Conservation (phyloP, 2,888 invertebrate species). For the Xestia xanthographa region DNA sequence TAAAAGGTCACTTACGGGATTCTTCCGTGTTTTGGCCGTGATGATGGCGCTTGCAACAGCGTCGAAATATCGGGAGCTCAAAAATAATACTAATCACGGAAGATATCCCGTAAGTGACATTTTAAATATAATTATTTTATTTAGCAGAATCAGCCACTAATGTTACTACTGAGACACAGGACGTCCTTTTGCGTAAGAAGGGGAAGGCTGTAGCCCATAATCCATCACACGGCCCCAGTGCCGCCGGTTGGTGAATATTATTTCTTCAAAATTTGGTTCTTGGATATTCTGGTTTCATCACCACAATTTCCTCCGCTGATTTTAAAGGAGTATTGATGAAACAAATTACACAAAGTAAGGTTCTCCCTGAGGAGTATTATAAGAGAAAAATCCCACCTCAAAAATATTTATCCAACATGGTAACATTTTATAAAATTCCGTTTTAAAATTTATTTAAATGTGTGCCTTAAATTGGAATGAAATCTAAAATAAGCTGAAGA, state of each 20-base stretch:
- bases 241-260: not conserved
- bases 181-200: not conserved
- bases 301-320: not conserved
- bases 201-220: not conserved
- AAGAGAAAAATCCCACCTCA: not conserved
- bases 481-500: conserved; percentile 21
- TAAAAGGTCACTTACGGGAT: too few relatives aligned
- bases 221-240: not conserved
- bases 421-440: not conserved
- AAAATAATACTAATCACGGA: too few relatives aligned
- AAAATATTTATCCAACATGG: not conserved
- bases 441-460: conserved; percentile 17
- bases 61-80: too few relatives aligned
- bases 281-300: not conserved
- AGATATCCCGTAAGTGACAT: too few relatives aligned
- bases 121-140: not conserved
- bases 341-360: not conserved
- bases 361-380: not conserved
- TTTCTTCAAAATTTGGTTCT: not conserved
- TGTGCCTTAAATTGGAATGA: conserved; percentile 23
- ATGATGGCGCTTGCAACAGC: too few relatives aligned
- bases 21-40: too few relatives aligned
- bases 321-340: not conserved
- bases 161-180: not conserved
- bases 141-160: not conserved